A percentile compares a stretch with the other conserved stretches of the same genome.
These are phyloP conservation scores for Lasiommata megera DNA, from an alignment of 2,888 invertebrate species.

Conservation along the genomic window DNA sequence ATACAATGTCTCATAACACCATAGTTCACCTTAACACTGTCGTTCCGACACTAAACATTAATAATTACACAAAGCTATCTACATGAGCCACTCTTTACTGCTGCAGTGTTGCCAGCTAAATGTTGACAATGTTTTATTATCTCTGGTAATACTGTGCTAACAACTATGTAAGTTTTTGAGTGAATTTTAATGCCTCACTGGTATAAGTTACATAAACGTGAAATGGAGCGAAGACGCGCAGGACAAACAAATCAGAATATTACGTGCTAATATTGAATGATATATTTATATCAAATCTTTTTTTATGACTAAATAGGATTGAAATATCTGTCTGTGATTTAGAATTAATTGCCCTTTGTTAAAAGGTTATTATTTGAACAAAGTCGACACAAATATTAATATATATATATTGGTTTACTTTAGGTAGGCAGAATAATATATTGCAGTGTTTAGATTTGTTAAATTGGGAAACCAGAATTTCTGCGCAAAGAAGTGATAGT, in stretches of 20 bases:
- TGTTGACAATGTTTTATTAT: conserved; percentile 17
- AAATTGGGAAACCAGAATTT: too few relatives aligned
- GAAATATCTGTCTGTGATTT: too few relatives aligned
- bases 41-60: conserved; percentile 75
- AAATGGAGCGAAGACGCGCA: not conserved
- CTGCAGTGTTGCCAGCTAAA: conserved; percentile 40
- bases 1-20: not conserved
- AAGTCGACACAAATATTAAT: too few relatives aligned
- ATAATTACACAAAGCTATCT: conserved; percentile 81
- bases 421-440: too few relatives aligned
- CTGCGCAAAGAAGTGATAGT: too few relatives aligned
- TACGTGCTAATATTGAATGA: not conserved
- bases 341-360: too few relatives aligned
- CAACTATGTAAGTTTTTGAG: not conserved
- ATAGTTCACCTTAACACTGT: conserved; percentile 45
- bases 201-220: not conserved
- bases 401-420: too few relatives aligned
- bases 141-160: conserved; percentile 37
- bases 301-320: too few relatives aligned
- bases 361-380: too few relatives aligned
- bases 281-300: too few relatives aligned
- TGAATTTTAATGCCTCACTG: not conserved
- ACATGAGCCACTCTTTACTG: conserved; percentile 73
- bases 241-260: not conserved
- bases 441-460: too few relatives aligned